phyloP scores from a whole-genome alignment of 2,113 vertebrate species.

The Cryptotis parvus region DNA sequence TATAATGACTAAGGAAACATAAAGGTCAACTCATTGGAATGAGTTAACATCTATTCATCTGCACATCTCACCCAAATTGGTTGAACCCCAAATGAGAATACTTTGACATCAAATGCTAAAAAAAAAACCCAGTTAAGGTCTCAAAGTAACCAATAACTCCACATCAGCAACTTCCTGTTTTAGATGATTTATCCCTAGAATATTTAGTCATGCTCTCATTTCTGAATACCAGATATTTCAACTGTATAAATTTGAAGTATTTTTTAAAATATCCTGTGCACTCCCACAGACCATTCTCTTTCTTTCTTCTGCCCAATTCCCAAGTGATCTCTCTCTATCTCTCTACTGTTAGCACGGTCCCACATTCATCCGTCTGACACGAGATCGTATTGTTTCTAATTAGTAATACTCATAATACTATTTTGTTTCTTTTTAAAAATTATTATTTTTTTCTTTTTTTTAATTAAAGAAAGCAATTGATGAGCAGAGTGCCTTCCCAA shows the following conservation, averaged over 20 bases:
- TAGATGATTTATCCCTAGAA: neutral
- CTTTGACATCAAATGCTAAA: constrained; percentile 28
- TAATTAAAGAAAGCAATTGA: too few species aligned
- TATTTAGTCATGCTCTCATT: neutral
- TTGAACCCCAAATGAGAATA: constrained; percentile 8
- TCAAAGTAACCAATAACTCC: neutral
- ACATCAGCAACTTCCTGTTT: constrained; percentile 2
- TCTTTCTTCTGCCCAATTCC: neutral
- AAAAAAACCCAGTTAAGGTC: neutral
- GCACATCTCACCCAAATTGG: neutral
- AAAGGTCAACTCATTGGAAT: neutral
- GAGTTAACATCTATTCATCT: neutral
- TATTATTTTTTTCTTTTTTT: too few species aligned
- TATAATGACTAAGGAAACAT: neutral
- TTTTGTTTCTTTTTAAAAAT: too few species aligned
- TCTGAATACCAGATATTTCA: neutral
- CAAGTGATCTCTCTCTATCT: constrained; percentile 4
- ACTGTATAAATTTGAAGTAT: constrained; percentile 9
- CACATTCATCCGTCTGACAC: neutral
- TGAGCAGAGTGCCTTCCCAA: too few species aligned
- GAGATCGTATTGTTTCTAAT: too few species aligned
- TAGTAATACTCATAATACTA: too few species aligned
- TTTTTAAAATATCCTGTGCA: neutral
- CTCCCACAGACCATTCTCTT: neutral
- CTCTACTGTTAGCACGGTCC: neutral